Conservation (phyloP, 2,888 invertebrate species). For the Stegophylla sp. region DNA sequence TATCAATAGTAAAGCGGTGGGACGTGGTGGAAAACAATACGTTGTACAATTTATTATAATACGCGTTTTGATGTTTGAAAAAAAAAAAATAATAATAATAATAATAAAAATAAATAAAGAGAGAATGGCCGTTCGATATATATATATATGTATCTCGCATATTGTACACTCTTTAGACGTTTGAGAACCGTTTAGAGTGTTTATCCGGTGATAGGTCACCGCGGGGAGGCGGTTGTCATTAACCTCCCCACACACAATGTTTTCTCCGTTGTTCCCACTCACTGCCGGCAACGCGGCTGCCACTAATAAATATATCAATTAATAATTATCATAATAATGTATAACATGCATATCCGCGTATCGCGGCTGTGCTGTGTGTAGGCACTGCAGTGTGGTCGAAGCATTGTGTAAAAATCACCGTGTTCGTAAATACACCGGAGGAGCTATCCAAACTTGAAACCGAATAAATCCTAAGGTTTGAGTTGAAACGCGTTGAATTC, state of each 20-base stretch:
- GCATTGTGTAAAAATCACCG: too few species aligned
- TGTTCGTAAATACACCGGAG: too few species aligned
- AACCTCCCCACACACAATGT: not conserved
- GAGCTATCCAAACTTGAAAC: too few species aligned
- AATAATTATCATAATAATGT: not conserved
- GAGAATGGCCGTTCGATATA: not conserved
- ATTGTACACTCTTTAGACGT: not conserved
- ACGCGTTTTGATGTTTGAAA: conserved; percentile 36
- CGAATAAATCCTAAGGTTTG: too few species aligned
- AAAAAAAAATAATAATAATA: too few species aligned
- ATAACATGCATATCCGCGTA: not conserved
- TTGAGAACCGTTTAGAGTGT: conserved; percentile 13
- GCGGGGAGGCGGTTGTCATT: conserved; percentile 38
- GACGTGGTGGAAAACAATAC: conserved; percentile 30
- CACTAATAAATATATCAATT: conserved; percentile 21
- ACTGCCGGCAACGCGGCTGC: not conserved
- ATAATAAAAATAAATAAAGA: too few species aligned
- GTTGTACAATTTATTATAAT: conserved; percentile 16
- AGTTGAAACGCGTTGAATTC: too few species aligned
- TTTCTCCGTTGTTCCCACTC: not conserved
- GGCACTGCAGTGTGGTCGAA: too few species aligned
- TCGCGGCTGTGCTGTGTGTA: too few species aligned
- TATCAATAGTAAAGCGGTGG: not conserved
- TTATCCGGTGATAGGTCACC: conserved; percentile 8
- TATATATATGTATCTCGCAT: not conserved